Evolutionary conservation across 2,113 vertebrate species (phyloP), one percentile per base, ranked within the genome.

Genomic region (Eubucco bourcierii): DNA sequence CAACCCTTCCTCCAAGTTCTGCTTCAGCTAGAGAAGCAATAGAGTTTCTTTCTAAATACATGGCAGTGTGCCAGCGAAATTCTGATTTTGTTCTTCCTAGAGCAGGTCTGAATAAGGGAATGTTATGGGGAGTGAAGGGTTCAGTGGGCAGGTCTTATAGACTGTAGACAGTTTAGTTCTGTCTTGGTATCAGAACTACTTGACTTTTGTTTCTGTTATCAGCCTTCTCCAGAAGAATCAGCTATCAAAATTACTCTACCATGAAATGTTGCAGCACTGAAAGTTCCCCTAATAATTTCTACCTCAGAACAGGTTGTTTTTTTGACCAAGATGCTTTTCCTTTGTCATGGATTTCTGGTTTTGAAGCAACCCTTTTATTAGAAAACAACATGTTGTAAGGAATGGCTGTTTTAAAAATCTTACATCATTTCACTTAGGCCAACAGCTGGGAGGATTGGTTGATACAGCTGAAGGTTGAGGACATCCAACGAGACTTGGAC

Each of bases 291-390:
- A 50, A 79, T 77, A 46, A 68, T 83, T 89, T 94, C 88, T 77
- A 59, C 78, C 76, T 47, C 53, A 61, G 88, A 46, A 46, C 18
- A 6, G 44, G 44, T 46, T 5, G 28, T 87, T 95, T 94, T 90
- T 94, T 90, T 91, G 73, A 94, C 56, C 58, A 91, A 68, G 77
- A 46, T 58, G 72, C 14, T 66, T 95, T 72, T 85, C 41, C 64
- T 93, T 88, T 78, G 21, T 68, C 67, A 82, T 27, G 8, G 44
- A n/a, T 18, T 84, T 90, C 81, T 89, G 10, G 12, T 94, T 91
- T 53, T 29, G 20, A 90, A 75, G 47, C 41, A 90, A 90, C 7
- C 25, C 20, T 64, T 41, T 81, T 61, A 94, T 85, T 77, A 79
- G 31, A 94, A 94, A 95, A 89, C n/a, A 88, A 79, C 23, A 56